Evolutionary conservation across 1,140 invertebrate species (phyloP).

Genomic region (Heliothis virescens): DNA sequence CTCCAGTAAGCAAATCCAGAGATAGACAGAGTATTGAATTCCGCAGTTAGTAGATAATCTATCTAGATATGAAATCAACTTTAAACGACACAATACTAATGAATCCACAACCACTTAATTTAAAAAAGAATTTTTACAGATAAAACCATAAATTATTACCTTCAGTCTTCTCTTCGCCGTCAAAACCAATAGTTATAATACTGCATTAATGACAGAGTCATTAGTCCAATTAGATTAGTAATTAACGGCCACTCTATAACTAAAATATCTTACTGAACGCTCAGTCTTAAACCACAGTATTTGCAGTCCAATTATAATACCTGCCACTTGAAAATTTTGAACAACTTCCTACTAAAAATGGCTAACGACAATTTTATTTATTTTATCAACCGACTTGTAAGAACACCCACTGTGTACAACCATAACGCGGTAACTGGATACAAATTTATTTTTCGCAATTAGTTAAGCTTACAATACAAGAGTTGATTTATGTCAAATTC

Average conservation of each 20-base stretch:
- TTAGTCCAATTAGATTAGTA: no score
- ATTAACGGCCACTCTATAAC: neutral
- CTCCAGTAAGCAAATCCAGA: no score
- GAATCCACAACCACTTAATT: no score
- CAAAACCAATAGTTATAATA: neutral
- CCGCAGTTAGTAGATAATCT: no score
- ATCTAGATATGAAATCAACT: no score
- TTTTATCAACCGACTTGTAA: neutral
- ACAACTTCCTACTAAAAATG: neutral
- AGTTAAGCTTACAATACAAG: neutral
- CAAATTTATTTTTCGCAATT: neutral
- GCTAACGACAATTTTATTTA: neutral
- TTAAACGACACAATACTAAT: no score
- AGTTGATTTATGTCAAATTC: neutral
- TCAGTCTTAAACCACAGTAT: neutral
- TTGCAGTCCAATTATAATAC: neutral
- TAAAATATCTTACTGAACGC: constrained; percentile 1
- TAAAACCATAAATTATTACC: neutral
- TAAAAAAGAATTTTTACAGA: no score
- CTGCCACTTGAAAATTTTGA: no score
- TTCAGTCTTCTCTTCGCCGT: neutral
- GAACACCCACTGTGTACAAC: neutral
- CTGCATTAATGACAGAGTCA: neutral
- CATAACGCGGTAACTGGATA: neutral
- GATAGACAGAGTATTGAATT: no score